A percentile compares a stretch with the other conserved stretches of the same genome.
Evolutionary conservation across 2,113 vertebrate genomes (phyloP).

Genomic region (Oryzias javanicus): DNA sequence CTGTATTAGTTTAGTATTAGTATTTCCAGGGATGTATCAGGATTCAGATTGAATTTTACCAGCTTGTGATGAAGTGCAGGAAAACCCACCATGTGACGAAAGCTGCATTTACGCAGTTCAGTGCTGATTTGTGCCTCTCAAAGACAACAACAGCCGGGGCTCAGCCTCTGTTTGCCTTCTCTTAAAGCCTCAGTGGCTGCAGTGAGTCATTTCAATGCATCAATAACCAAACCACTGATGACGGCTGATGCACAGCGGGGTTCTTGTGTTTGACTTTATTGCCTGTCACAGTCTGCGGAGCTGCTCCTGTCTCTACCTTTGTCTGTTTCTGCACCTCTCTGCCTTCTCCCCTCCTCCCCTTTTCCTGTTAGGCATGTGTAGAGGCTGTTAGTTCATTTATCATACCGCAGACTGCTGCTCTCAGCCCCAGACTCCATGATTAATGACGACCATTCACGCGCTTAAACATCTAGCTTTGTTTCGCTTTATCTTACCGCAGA

Average conservation of each 20-base stretch:
- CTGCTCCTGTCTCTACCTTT: constrained; percentile 15
- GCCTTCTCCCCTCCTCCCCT: constrained; percentile 17
- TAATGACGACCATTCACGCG: constrained; percentile 69
- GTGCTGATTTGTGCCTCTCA: too few relatives aligned
- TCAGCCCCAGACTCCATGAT: constrained; percentile 60
- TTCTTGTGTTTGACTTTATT: constrained; percentile 14
- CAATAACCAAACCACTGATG: constrained; percentile 32
- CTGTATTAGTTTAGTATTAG: too few relatives aligned
- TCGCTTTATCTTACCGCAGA: too few relatives aligned
- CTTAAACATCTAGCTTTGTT: constrained; percentile 77
- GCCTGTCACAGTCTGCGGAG: constrained; percentile 2
- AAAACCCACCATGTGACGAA: too few relatives aligned
- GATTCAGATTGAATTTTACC: too few relatives aligned
- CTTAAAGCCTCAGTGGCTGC: constrained; percentile 6
- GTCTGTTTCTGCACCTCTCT: constrained; percentile 29
- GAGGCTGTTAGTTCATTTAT: constrained; percentile 67
- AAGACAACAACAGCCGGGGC: too few relatives aligned
- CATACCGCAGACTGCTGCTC: constrained; percentile 53
- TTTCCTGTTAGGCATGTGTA: constrained; percentile 54
- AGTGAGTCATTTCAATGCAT: constrained; percentile 37
- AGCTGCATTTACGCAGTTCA: too few relatives aligned
- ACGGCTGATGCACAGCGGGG: constrained; percentile 24
- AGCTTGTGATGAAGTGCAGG: too few relatives aligned
- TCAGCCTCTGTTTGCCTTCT: constrained; percentile 6
- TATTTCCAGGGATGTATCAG: too few relatives aligned